Conservation (phyloP, 2,113 vertebrate genomes). For the Entomyzon cyanotis region DNA sequence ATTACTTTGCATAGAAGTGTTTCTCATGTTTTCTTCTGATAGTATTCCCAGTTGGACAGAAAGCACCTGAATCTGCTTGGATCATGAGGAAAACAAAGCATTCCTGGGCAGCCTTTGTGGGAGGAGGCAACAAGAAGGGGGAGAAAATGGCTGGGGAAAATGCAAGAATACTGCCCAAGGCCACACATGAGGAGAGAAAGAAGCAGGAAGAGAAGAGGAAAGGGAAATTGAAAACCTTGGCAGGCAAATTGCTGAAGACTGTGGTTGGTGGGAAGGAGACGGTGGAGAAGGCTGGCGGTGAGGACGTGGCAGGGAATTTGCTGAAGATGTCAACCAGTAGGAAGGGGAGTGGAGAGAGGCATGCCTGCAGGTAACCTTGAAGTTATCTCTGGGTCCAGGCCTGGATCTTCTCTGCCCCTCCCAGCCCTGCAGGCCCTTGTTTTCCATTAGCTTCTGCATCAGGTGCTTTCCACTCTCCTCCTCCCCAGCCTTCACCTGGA, state of each 20-base stretch:
- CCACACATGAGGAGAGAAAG: background rate
- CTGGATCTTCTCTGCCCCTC: background rate
- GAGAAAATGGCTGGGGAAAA: background rate
- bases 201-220: background rate
- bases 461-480: background rate
- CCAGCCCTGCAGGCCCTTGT: background rate
- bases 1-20: background rate
- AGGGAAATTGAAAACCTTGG: constrained; percentile 2
- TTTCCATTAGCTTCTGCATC: background rate
- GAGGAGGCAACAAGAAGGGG: background rate
- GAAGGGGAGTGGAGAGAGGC: background rate
- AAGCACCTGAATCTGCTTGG: background rate
- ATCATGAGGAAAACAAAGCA: constrained; percentile 23
- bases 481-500: background rate
- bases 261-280: background rate
- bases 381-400: background rate
- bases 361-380: constrained; percentile 14
- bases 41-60: background rate
- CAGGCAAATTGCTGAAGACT: constrained; percentile 15
- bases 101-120: background rate
- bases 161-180: constrained; percentile 6
- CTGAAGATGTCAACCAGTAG: background rate
- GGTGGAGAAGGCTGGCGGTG: background rate
- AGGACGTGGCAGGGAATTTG: background rate
- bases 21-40: background rate